Evolutionary conservation across 1,140 invertebrate genomes (phyloP).

Genomic region (Mactra quadrangularis): DNA sequence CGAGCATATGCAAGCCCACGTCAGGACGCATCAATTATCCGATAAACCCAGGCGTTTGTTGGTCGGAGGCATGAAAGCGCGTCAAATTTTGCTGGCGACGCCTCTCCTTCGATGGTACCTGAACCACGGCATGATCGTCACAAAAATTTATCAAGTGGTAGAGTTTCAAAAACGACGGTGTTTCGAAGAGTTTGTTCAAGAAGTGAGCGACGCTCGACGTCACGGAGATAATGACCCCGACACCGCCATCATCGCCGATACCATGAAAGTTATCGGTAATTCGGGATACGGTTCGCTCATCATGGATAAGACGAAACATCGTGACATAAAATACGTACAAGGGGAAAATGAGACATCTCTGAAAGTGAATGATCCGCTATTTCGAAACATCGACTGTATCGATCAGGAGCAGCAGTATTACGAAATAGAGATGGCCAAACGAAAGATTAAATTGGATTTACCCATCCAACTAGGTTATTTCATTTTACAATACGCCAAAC

Average conservation of each 20-base stretch:
- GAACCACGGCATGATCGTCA: slow-evolving; percentile 10
- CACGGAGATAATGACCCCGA: slow-evolving; percentile 55
- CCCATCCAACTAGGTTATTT: slow-evolving; percentile 64
- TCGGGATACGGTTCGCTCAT: slow-evolving; percentile 52
- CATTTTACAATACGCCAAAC: slow-evolving; percentile 65
- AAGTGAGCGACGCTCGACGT: slow-evolving; percentile 63
- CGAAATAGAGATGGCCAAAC: slow-evolving; percentile 33
- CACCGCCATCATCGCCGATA: slow-evolving; percentile 67
- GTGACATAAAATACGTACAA: slow-evolving; percentile 11
- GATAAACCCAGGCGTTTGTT: slow-evolving; percentile 38
- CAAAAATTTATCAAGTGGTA: slow-evolving; percentile 66
- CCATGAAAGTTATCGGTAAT: slow-evolving; percentile 63
- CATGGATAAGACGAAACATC: slow-evolving; percentile 49
- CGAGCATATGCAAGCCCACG: slow-evolving; percentile 62
- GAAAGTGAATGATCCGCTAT: slow-evolving; percentile 26
- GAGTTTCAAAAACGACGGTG: slow-evolving; percentile 60
- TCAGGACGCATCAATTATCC: slow-evolving; percentile 48
- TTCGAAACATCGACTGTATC: slow-evolving; percentile 40
- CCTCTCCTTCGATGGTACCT: slow-evolving; percentile 66
- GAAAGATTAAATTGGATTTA: slow-evolving; percentile 29
- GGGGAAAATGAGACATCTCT: slow-evolving; percentile 24
- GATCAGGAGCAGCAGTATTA: slow-evolving; percentile 32
- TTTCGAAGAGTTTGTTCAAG: slow-evolving; percentile 64
- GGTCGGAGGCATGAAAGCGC: slow-evolving; percentile 15
- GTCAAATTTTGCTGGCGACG: slow-evolving; percentile 64